These are phyloP conservation scores for Hermaeophaga mercurialis DNA, from an alignment of 2,888 invertebrate genomes.

Conservation along the genomic window DNA sequence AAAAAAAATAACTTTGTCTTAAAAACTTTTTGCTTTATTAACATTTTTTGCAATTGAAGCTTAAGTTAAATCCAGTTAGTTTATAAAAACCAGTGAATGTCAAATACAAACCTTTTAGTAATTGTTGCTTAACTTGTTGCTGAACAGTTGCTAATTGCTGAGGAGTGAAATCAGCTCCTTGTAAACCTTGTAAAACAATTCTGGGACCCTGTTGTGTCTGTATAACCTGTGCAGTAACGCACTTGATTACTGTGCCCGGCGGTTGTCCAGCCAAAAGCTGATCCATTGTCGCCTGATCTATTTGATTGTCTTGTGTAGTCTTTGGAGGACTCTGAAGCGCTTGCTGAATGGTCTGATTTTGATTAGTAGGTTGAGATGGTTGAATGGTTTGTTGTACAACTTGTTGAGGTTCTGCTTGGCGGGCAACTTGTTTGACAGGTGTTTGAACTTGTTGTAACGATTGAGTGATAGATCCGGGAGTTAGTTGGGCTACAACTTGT, in stretches of 20 bases:
- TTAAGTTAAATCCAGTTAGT: no score
- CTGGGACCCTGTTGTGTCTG: slow-evolving; percentile 84
- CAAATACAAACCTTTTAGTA: slow-evolving; percentile 72
- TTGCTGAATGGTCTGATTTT: slow-evolving; percentile 39
- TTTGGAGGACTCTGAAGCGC: slow-evolving; percentile 31
- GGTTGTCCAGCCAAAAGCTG: slow-evolving; percentile 79
- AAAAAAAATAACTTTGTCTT: no score
- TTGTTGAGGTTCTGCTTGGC: slow-evolving; percentile 29
- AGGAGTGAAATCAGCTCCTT: slow-evolving; percentile 81
- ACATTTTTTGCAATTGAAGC: no score
- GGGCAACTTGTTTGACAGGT: slow-evolving; percentile 23
- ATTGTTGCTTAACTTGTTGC: slow-evolving; percentile 87
- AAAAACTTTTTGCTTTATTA: no score
- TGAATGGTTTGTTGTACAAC: slow-evolving; percentile 33
- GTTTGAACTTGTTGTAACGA: slow-evolving; percentile 27
- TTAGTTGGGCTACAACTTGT: slow-evolving; percentile 77
- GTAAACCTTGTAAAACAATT: slow-evolving; percentile 83
- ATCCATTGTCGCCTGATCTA: slow-evolving; percentile 65
- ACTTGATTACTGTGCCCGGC: slow-evolving; percentile 84
- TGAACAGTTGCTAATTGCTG: slow-evolving; percentile 83
- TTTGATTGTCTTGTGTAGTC: slow-evolving; percentile 33
- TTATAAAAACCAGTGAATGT: no score
- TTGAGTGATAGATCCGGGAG: slow-evolving; percentile 50
- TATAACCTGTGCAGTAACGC: slow-evolving; percentile 86
- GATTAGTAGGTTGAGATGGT: slow-evolving; percentile 20